Evolutionary conservation across 2,113 vertebrate species (phyloP), one percentile per base, ranked within the genome.

Genomic region (Cranoglanis bouderius): DNA sequence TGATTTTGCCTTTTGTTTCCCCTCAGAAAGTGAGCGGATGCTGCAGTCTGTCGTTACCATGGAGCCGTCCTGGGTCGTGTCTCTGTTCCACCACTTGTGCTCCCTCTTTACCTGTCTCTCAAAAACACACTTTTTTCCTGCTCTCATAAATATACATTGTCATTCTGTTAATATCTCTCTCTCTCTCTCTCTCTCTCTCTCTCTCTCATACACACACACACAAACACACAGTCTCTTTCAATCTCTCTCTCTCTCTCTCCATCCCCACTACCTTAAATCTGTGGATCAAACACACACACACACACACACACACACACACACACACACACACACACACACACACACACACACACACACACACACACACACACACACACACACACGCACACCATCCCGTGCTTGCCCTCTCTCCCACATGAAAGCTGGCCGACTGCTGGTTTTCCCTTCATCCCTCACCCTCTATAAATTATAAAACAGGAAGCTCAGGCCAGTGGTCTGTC

Each of bases 371-470:
- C 55, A 26, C 72, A n/a, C 55, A 57, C 75, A 32, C 46, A 78
- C 74, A 78, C 74, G 51, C 75, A 78, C 40, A 63, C 88, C 51
- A 61, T 65, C 85, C 86, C 29, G 24, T 32, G 29, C 61, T 65
- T 81, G 74, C 46, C 55, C 83, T 84, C 85, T 72, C 89, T 70
- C 59, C 78, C 77, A 93, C 93, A 94, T 94, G 91, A 95, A 95
- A 94, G 90, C 53, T 80, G 84, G 14, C 16, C 19, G 10, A 38
- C n/a, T 84, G 72, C 72, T 88, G 80, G 14, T 67, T 92, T 72
- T 61, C 87, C 84, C 86, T 86, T 88, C 59, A 77, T 84, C 80
- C 57, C 57, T 85, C 46, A 67, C 24, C 67, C 84, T 61, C 75
- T 59, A 91, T 93, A 65, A 92, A 92, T 92, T 81, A 94, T 93